phyloP scores from a whole-genome alignment of 2,888 invertebrate genomes.

The Acronicta aceris region DNA sequence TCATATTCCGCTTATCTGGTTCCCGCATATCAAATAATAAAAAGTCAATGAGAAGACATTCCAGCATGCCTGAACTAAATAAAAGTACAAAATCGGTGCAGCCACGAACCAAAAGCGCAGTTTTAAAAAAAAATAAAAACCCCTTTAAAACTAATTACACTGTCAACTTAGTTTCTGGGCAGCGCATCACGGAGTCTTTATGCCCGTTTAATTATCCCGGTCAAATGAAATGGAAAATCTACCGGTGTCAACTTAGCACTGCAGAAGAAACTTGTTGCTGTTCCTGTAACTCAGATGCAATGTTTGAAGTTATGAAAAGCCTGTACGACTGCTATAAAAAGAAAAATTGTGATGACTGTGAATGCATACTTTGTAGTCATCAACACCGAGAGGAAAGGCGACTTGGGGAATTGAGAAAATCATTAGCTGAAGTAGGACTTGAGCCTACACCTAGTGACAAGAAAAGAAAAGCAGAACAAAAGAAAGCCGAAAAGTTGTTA shows the following conservation, averaged over 20 bases:
- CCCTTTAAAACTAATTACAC: constrained; percentile 21
- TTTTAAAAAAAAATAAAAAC: constrained; percentile 1
- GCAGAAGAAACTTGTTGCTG: constrained; percentile 50
- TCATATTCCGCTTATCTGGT: constrained; percentile 9
- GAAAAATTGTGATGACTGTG: constrained; percentile 75
- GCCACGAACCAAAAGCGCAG: constrained; percentile 8
- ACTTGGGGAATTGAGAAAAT: constrained; percentile 23
- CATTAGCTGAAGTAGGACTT: constrained; percentile 12
- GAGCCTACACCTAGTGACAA: constrained; percentile 12
- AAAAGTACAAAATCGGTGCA: neutral
- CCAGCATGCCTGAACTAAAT: constrained; percentile 35
- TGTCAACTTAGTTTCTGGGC: constrained; percentile 26
- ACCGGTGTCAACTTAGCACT: constrained; percentile 25
- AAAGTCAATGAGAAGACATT: neutral
- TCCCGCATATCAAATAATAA: constrained; percentile 2
- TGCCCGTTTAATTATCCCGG: constrained; percentile 15
- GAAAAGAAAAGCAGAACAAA: constrained; percentile 19
- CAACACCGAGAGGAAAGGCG: constrained; percentile 34
- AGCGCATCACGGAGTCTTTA: constrained; percentile 6
- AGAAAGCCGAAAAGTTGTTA: constrained; percentile 18
- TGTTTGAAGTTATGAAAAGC: constrained; percentile 82
- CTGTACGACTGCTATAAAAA: constrained; percentile 80
- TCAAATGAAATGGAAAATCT: constrained; percentile 29
- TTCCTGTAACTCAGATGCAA: constrained; percentile 74
- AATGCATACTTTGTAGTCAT: constrained; percentile 77